These are phyloP conservation scores for Drosophila pseudotakahashii DNA, from an alignment of 2,888 invertebrate genomes.

Conservation along the genomic window DNA sequence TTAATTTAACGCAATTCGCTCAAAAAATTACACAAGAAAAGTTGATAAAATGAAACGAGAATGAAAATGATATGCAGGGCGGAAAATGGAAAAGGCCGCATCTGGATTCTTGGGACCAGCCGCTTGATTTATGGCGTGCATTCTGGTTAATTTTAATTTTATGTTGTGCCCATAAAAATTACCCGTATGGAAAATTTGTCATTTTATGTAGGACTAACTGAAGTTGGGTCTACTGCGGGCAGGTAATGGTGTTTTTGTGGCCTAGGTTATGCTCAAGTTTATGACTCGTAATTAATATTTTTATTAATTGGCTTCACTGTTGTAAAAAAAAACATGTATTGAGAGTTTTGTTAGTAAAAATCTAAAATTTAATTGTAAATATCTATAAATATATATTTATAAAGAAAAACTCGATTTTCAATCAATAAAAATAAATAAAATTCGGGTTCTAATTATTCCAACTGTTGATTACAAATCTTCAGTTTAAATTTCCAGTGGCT, in stretches of 20 bases:
- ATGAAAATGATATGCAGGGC: slow-evolving; percentile 51
- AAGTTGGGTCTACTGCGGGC: not conserved
- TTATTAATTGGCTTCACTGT: not conserved
- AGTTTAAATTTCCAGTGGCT: slow-evolving; percentile 39
- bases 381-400: no score
- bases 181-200: slow-evolving; percentile 40
- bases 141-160: slow-evolving; percentile 39
- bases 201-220: slow-evolving; percentile 2
- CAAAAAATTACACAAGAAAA: slow-evolving; percentile 46
- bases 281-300: not conserved
- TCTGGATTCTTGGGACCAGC: slow-evolving; percentile 19
- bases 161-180: slow-evolving; percentile 47
- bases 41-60: slow-evolving; percentile 61
- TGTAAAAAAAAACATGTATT: not conserved
- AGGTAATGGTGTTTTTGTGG: not conserved
- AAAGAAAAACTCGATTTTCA: no score
- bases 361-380: not conserved
- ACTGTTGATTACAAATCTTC: no score
- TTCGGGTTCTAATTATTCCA: no score
- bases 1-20: slow-evolving; percentile 64
- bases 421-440: no score
- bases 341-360: not conserved
- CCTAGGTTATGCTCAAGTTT: not conserved
- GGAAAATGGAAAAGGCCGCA: slow-evolving; percentile 23
- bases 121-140: slow-evolving; percentile 46